Conservation (phyloP, 2,797 vertebrate genomes). For the Aselliscus stoliczkanus region DNA sequence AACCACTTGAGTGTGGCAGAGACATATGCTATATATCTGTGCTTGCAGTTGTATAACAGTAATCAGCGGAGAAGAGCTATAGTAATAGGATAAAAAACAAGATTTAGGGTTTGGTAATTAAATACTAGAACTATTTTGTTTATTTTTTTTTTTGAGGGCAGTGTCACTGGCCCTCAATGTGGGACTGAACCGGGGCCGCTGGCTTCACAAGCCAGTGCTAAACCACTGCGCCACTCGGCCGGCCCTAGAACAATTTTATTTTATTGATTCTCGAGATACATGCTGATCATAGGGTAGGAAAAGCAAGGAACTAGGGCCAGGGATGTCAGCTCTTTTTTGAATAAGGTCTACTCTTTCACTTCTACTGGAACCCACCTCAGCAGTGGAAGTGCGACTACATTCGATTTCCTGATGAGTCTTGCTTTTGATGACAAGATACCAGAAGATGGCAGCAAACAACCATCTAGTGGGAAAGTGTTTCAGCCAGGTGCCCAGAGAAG, state of each 20-base stretch:
- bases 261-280: background rate
- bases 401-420: background rate
- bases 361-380: background rate
- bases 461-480: background rate
- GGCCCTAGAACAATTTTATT: background rate
- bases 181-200: too few species aligned
- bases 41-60: background rate
- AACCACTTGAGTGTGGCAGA: background rate
- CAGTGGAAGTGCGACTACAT: background rate
- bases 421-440: background rate
- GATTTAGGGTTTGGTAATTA: background rate
- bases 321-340: background rate
- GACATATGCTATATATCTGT: background rate
- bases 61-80: background rate
- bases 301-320: background rate
- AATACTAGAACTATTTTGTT: background rate
- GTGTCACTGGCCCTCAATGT: too few species aligned
- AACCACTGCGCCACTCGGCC: too few species aligned
- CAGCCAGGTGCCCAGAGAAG: background rate
- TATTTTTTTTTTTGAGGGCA: too few species aligned
- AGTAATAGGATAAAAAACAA: background rate
- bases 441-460: slow-evolving; percentile 72
- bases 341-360: background rate
- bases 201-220: too few species aligned
- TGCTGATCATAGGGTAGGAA: background rate